A percentile compares a stretch with the other conserved stretches of the same genome.
Conservation (phyloP, 2,113 vertebrate species). For the Stigmatopora argus region DNA sequence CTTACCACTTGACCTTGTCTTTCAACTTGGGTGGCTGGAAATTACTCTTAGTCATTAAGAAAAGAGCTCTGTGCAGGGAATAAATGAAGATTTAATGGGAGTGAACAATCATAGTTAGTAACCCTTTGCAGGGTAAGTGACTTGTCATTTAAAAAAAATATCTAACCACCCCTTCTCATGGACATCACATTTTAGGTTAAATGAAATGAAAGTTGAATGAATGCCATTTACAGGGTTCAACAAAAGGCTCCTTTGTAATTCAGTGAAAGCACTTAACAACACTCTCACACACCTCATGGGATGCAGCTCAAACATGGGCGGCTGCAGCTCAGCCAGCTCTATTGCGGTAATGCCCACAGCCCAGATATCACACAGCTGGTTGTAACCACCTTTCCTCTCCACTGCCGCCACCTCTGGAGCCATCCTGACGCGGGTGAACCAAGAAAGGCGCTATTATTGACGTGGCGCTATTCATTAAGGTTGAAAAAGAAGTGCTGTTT, state of each 20-base stretch:
- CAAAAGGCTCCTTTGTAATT: no score
- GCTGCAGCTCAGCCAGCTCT: conserved; percentile 94
- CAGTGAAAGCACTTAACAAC: background rate
- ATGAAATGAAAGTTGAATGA: no score
- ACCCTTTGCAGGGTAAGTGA: background rate
- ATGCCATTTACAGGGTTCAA: no score
- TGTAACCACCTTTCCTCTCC: conserved; percentile 97
- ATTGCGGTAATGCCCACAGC: conserved; percentile 97
- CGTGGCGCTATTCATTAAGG: background rate
- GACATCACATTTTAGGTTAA: no score
- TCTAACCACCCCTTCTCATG: no score
- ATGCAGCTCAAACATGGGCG: conserved; percentile 97
- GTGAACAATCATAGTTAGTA: background rate
- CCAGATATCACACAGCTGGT: conserved; percentile 97
- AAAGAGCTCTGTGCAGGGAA: conserved; percentile 81
- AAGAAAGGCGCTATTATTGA: background rate
- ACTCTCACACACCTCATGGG: conserved; percentile 83
- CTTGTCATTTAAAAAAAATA: no score
- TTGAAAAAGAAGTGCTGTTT: background rate
- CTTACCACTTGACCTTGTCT: conserved; percentile 95
- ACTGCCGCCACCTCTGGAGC: conserved; percentile 97
- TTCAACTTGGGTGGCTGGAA: conserved; percentile 97
- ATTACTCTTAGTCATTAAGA: conserved; percentile 99
- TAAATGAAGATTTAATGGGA: background rate
- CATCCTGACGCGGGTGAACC: conserved; percentile 76